Conservation (phyloP, 2,113 vertebrate genomes). For the Lepisosteus oculatus region DNA sequence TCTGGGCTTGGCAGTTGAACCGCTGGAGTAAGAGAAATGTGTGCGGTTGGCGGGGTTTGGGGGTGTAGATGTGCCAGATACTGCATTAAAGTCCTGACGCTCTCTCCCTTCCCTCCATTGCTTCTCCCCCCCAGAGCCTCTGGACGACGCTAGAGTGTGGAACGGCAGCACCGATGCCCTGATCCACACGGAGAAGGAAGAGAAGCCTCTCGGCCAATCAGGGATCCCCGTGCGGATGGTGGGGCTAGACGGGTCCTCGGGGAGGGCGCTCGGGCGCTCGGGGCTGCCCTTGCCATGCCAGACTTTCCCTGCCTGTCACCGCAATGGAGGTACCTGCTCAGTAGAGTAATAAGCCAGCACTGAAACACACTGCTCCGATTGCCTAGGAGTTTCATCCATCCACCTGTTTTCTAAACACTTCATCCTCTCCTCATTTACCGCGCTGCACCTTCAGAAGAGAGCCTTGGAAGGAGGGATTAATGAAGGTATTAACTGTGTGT, state of each 20-base stretch:
- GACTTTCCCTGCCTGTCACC: slow-evolving; percentile 82
- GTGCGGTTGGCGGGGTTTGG: too few relatives aligned
- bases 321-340: slow-evolving; percentile 73
- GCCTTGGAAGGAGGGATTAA: too few relatives aligned
- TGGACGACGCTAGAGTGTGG: slow-evolving; percentile 68
- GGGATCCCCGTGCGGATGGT: slow-evolving; percentile 75
- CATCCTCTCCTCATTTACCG: too few relatives aligned
- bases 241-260: slow-evolving; percentile 65
- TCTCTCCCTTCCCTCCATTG: background rate
- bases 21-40: too few relatives aligned
- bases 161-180: slow-evolving; percentile 69
- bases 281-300: slow-evolving; percentile 82
- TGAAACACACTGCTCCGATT: background rate
- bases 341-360: slow-evolving; percentile 11
- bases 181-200: slow-evolving; percentile 70
- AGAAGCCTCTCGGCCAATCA: slow-evolving; percentile 61
- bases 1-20: too few relatives aligned
- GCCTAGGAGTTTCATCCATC: background rate
- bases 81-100: background rate
- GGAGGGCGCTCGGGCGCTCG: slow-evolving; percentile 66
- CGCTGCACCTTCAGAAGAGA: too few relatives aligned
- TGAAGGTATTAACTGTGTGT: slow-evolving; percentile 3
- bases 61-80: too few relatives aligned
- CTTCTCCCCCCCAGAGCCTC: slow-evolving; percentile 49
- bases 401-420: too few relatives aligned